Evolutionary conservation across 2,797 vertebrate species (phyloP), one percentile per base, ranked within the genome.

Genomic region (Bucorvus abyssinicus): DNA sequence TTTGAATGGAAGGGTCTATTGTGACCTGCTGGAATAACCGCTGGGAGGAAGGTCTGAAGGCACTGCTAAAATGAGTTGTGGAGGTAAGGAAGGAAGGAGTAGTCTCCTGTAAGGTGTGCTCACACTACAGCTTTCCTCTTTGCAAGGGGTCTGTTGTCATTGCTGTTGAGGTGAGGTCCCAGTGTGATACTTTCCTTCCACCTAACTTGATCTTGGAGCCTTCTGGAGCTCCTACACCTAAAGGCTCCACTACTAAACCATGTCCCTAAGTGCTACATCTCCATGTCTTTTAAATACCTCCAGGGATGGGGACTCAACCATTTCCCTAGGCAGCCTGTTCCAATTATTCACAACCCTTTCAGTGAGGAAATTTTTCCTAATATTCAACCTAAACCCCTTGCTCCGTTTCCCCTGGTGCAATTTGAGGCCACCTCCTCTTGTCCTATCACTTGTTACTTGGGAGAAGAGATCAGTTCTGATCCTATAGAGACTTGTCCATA

Each of bases 1-100:
- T 99, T n/a, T 97, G 32, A 42, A 98, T 99, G 97, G 98, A 99
- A 95, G 98, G 98, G 22, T 99, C 99, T 95, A 0, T 98, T 16
- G 92, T 97, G 26, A 6, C 0, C 49, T 96, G 97, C 70, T 99
- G 99, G 99, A 67, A 60, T 14, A 80, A 98, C 40, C 98, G 96
- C 60, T 10, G 97, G 55, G 96, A 97, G 1, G 98, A 99, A 89
- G 98, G 97, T 77, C 78, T 98, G 76, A 98, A 90, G 24, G 98
- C 98, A 52, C 96, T 99, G 88, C 93, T 99, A 85, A 97, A 96
- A 10, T 99, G 98, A 98, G 71, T 98, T 1, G 5, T 91, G 81
- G 98, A 99, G 98, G 99, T 99, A 74, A 94, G 96, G 68, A 40
- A 36, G 10, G 32, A 60, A 52, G 36, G 26, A 12, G 9, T 52